Percentiles rank a stretch among this genome's conserved stretches.
These are phyloP conservation scores for Crenichthys baileyi DNA, from an alignment of 2,797 vertebrate species.

Conservation along the genomic window DNA sequence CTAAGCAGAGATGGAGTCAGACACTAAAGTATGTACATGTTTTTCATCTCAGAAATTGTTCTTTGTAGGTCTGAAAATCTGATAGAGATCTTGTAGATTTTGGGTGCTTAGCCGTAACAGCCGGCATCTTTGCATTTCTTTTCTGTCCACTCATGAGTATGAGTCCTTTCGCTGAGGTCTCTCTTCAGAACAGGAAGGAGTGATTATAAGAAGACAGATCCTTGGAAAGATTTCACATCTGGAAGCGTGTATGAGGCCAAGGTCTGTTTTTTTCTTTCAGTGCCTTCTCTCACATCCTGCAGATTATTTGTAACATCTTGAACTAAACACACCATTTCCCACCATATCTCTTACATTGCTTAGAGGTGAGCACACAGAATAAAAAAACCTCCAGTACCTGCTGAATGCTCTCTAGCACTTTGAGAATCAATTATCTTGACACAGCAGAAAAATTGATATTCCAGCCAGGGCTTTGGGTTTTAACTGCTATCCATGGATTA, in stretches of 20 bases:
- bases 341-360: constrained; percentile 12
- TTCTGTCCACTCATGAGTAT: constrained; percentile 20
- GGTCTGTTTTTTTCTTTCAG: constrained; percentile 24
- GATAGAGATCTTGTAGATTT: constrained; percentile 74
- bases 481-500: constrained; percentile 45
- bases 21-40: constrained; percentile 1
- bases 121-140: constrained; percentile 67
- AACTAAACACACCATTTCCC: constrained; percentile 11
- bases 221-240: constrained; percentile 49
- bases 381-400: constrained; percentile 19
- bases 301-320: constrained; percentile 16
- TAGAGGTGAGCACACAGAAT: constrained; percentile 31
- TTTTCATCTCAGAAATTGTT: constrained; percentile 38
- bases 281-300: constrained; percentile 11
- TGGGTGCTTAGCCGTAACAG: constrained; percentile 71
- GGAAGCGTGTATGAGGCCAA: constrained; percentile 49
- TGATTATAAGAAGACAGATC: constrained; percentile 22
- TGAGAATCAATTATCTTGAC: constrained; percentile 47
- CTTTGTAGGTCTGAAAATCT: constrained; percentile 63
- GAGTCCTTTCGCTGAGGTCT: constrained; percentile 30
- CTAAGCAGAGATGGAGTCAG: constrained; percentile 7
- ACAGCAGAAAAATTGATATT: constrained; percentile 42
- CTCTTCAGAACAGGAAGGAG: constrained; percentile 49
- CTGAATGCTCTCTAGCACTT: constrained; percentile 34
- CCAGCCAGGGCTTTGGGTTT: constrained; percentile 50